Base-by-base conservation (phyloP, 2,113 vertebrate genomes). In the Cyprichromis sp. region DNA sequence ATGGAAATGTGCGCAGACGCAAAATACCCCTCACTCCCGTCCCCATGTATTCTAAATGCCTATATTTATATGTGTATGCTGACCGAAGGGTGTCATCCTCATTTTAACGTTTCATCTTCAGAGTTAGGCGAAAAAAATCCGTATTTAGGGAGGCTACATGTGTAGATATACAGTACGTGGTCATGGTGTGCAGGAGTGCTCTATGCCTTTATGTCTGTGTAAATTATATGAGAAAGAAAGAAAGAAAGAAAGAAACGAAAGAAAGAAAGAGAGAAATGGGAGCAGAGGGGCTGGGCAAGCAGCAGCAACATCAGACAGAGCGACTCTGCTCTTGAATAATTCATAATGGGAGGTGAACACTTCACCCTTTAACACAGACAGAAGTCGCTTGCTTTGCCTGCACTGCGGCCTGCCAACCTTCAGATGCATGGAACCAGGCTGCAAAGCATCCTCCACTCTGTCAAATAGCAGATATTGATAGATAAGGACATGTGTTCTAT, bases 261-360 rank as follows among this genome's bases (percentile, higher is more conserved):
- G 81, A 91, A 57, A 84, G 54, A 86, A 54, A 36, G 19, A 87
- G 5, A 82, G 36, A 82, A 92, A 89, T 88, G 91, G 91, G 87
- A 90, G 91, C 91, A 94, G 90, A 94, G 84, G 92, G 93, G 88
- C 61, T 93, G 91, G 90, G 94, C 85, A 81, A 90, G 89, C 89
- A 91, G 93, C 91, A 92, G 93, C 86, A 94, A 94, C 95, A 95
- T 93, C 92, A 95, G 94, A 96, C 94, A 92, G 89, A 95, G 92
- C 85, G 84, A 94, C 93, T 94, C 92, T 93, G 89, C 79, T 87
- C 71, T 91, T 96, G 92, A 96, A 96, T 97, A 94, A 96, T 96
- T 96, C 94, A 96, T 95, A 91, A 89, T 88, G 89, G 94, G 93
- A 96, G 96, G 94, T 95, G 95, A 95, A 95, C 94, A 96, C 95